These are phyloP conservation scores for Heliothis subflexa DNA, from an alignment of 1,140 invertebrate species.

Conservation along the genomic window DNA sequence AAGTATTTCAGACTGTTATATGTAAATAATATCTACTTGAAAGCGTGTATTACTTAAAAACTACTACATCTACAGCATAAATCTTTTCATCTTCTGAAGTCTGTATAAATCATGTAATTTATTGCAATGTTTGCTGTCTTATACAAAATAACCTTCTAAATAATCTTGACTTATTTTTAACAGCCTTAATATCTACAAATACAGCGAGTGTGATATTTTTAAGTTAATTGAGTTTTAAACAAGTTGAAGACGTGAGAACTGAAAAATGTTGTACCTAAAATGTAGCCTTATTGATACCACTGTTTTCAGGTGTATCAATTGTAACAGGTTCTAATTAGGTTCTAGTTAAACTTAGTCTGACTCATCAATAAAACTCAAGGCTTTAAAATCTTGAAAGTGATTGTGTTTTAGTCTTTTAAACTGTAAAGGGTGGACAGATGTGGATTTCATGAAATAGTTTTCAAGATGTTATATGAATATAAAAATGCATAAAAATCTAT, in stretches of 20 bases:
- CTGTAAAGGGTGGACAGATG: background rate
- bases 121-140: too few relatives aligned
- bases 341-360: background rate
- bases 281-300: too few relatives aligned
- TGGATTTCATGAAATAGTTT: too few relatives aligned
- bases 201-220: background rate
- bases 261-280: too few relatives aligned
- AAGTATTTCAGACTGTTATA: slow-evolving; percentile 11
- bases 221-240: background rate
- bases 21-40: slow-evolving; percentile 23
- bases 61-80: background rate
- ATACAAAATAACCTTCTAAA: too few relatives aligned
- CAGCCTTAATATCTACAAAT: too few relatives aligned
- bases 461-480: too few relatives aligned
- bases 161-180: too few relatives aligned
- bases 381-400: slow-evolving; percentile 36
- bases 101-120: too few relatives aligned
- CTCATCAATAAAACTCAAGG: slow-evolving; percentile 27
- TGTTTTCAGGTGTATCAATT: background rate
- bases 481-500: too few relatives aligned
- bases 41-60: background rate
- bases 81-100: too few relatives aligned
- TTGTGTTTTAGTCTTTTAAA: background rate
- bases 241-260: too few relatives aligned
- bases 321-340: slow-evolving; percentile 7